Percentiles rank a stretch among this genome's conserved stretches.
Conservation (phyloP, 2,113 vertebrate species). For the Ciconia boyciana region DNA sequence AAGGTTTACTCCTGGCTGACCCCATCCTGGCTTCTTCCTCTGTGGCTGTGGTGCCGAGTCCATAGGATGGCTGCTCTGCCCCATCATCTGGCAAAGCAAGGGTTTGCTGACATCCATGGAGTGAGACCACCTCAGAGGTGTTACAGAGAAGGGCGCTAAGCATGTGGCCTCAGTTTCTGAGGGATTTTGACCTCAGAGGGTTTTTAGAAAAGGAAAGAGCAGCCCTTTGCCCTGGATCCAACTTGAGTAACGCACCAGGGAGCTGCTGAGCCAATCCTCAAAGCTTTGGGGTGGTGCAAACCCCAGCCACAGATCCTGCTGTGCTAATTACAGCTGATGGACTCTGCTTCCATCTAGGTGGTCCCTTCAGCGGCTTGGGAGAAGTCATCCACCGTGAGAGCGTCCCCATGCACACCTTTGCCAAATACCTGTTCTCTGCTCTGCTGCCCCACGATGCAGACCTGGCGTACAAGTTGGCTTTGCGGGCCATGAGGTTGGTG, state of each 20-base stretch:
- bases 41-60: not conserved
- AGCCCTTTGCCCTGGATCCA: not conserved
- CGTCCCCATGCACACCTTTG: constrained; percentile 98
- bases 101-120: not conserved
- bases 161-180: not conserved
- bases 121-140: not conserved
- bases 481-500: constrained; percentile 94
- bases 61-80: not conserved
- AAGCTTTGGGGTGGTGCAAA: not conserved
- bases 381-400: constrained; percentile 98
- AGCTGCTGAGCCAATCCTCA: not conserved
- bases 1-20: not conserved
- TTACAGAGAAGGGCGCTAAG: not conserved
- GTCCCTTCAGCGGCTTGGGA: constrained; percentile 94
- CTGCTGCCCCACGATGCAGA: constrained; percentile 93
- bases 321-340: not conserved
- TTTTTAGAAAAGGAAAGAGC: not conserved
- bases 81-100: not conserved
- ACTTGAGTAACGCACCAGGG: not conserved
- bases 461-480: constrained; percentile 93
- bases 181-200: not conserved
- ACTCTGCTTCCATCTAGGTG: constrained; percentile 77
- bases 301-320: not conserved
- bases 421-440: constrained; percentile 97
- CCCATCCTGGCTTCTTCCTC: not conserved